phyloP scores from a whole-genome alignment of 2,797 vertebrate species.

The Dryobates pubescens region DNA sequence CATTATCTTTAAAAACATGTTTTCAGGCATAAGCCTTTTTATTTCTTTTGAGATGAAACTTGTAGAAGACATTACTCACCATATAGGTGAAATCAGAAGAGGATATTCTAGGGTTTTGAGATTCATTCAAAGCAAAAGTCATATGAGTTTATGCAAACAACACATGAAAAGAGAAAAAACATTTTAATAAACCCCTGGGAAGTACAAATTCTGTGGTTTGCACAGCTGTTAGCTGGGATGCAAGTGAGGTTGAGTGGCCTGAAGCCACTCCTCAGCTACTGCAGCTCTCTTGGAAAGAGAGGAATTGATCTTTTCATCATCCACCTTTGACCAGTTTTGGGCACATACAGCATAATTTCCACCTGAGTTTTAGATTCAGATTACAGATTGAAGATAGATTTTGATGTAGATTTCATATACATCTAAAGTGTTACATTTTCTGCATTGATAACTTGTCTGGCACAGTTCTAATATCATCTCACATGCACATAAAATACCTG shows the following conservation, averaged over 20 bases:
- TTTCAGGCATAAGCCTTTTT: not conserved
- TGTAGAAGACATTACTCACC: not conserved
- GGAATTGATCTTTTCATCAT: not conserved
- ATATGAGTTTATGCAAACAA: not conserved
- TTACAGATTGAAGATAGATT: not conserved
- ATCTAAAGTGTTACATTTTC: not conserved
- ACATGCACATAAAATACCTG: not conserved
- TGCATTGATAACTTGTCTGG: not conserved
- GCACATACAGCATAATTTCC: not conserved
- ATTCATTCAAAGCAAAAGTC: not conserved
- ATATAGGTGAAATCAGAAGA: not conserved
- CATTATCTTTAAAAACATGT: not conserved
- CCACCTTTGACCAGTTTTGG: not conserved
- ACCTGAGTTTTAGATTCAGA: not conserved
- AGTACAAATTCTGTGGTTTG: not conserved
- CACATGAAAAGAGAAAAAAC: not conserved
- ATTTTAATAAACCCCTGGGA: not conserved
- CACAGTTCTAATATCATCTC: not conserved
- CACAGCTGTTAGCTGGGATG: not conserved
- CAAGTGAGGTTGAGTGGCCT: not conserved
- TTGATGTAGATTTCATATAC: not conserved
- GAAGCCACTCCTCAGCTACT: not conserved
- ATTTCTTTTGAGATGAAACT: not conserved
- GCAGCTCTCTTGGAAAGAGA: not conserved
- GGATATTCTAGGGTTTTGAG: not conserved